Percentiles rank a stretch among this genome's conserved stretches.
Evolutionary conservation across 2,113 vertebrate genomes (phyloP).

Genomic region (Poecilia latipinna): DNA sequence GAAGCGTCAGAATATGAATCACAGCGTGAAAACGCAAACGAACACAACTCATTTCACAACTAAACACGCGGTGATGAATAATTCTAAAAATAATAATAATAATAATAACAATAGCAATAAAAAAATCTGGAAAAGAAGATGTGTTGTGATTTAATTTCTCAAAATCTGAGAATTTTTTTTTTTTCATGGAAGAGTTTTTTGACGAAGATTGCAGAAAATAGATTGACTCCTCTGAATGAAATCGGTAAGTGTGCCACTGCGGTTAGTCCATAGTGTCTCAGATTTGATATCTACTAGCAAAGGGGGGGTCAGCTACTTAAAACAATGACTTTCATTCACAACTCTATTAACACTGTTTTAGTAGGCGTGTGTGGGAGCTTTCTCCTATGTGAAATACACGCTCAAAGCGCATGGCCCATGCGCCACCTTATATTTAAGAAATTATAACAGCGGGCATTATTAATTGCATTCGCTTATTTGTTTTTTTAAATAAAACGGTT

Average conservation of each 20-base stretch:
- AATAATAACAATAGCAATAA: no score
- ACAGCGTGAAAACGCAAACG: background rate
- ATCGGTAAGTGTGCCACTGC: background rate
- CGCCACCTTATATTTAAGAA: slow-evolving; percentile 21
- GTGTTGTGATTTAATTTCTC: background rate
- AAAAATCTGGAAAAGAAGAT: background rate
- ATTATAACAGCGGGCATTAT: slow-evolving; percentile 42
- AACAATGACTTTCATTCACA: slow-evolving; percentile 68
- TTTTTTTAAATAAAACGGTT: background rate
- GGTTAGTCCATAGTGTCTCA: slow-evolving; percentile 15
- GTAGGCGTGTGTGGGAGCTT: slow-evolving; percentile 57
- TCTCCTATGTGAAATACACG: slow-evolving; percentile 28
- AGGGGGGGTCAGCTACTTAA: slow-evolving; percentile 32
- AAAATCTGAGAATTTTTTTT: background rate
- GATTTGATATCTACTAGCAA: slow-evolving; percentile 32
- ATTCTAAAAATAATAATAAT: no score
- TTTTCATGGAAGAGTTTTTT: background rate
- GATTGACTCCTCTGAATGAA: background rate
- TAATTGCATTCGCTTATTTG: background rate
- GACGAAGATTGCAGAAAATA: slow-evolving; percentile 21
- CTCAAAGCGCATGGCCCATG: slow-evolving; percentile 40
- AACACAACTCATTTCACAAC: background rate
- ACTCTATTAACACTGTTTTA: slow-evolving; percentile 46
- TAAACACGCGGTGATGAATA: background rate
- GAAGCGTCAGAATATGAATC: slow-evolving; percentile 12